Conservation (phyloP, 1,140 invertebrate species). For the Nephotettix cincticeps region DNA sequence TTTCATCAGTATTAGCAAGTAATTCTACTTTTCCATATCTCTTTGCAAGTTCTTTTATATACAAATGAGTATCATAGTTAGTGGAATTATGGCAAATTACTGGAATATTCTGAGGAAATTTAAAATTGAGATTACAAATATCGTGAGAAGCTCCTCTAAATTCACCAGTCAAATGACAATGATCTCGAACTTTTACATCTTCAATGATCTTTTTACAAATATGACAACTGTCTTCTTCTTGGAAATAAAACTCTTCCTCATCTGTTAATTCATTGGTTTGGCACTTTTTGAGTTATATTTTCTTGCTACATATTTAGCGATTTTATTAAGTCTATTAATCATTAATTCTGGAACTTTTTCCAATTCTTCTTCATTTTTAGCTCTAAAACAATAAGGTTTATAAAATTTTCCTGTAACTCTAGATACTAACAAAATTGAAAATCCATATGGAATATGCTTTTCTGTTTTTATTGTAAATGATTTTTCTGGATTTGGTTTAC, state of each 20-base stretch:
- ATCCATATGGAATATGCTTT: conserved; percentile 8
- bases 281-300: conserved; percentile 1
- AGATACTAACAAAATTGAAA: not conserved
- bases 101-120: conserved; percentile 1
- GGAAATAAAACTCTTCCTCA: not conserved
- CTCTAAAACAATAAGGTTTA: not conserved
- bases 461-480: not conserved
- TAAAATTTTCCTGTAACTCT: not conserved
- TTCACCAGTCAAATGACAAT: not conserved
- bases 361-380: conserved; percentile 5
- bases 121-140: not conserved
- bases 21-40: not conserved
- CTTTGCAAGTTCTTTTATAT: not conserved
- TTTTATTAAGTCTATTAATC: not conserved
- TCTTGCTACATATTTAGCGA: not conserved
- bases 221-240: too few relatives aligned
- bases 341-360: not conserved
- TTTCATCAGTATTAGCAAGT: conserved; percentile 3
- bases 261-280: not conserved
- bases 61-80: not conserved
- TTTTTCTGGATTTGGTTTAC: not conserved
- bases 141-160: not conserved
- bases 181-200: too few relatives aligned
- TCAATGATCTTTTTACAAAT: too few relatives aligned
- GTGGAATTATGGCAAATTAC: not conserved